Evolutionary conservation across 2,113 vertebrate genomes (phyloP), one percentile per base, ranked within the genome.

Genomic region (Dissostichus mawsoni): DNA sequence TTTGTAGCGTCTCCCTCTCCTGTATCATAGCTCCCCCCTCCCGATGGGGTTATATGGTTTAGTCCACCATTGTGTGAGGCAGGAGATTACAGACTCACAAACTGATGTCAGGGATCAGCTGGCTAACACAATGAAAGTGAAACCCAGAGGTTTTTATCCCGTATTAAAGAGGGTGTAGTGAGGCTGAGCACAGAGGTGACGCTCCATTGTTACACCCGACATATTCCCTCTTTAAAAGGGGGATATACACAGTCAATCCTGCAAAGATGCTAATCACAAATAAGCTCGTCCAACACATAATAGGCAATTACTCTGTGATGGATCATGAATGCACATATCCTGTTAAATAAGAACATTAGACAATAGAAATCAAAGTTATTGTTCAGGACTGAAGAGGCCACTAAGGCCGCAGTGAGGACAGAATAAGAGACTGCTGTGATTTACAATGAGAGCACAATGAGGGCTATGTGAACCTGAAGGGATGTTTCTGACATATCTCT

Each of bases 51-150:
- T 93, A 92, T 90, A 91, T 91, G 90, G 91, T 92, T 93, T 87
- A 92, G 84, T 85, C 90, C 3, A 76, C 90, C 86, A 91, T 90
- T 92, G 91, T 94, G 90, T 33, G 85, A 82, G 82, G 81, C 73
- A 87, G 81, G 82, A 92, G 91, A 92, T 93, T 94, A 94, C 86
- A 92, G 90, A 87, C 92, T 92, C 92, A 95, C 92, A 94, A 91
- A 92, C 89, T 93, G 92, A 93, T 92, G 92, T 94, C 89, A 90
- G 92, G 94, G 93, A 93, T 92, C 93, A 93, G 90, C 91, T 91
- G 92, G 88, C 90, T 92, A 92, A 91, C 86, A 92, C 88, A 90
- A 87, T 90, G 90, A 92, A 90, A 94, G 79, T 75, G 90, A 94
- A 91, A 91, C 81, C 79, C 89, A 91, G 87, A 93, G 69, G 71